Percentiles rank a stretch among this genome's conserved stretches.
These are phyloP conservation scores for Lerista edwardsae DNA, from an alignment of 2,797 vertebrate species.

Conservation along the genomic window DNA sequence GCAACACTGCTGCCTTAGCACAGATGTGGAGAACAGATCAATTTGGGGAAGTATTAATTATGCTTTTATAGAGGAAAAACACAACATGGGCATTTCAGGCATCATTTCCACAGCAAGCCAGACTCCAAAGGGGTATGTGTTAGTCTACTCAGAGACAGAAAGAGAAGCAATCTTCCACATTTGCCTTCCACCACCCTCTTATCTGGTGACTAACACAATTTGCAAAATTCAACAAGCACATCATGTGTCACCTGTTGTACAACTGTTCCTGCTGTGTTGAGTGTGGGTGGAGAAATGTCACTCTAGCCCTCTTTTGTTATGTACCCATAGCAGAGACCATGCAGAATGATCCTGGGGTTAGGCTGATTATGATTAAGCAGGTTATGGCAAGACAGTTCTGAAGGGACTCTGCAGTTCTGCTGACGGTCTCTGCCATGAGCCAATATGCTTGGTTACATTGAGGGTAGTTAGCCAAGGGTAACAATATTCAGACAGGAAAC, in stretches of 20 bases:
- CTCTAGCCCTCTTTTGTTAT: background rate
- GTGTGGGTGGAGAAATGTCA: constrained; percentile 11
- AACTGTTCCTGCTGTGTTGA: background rate
- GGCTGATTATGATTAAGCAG: background rate
- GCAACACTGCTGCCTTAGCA: constrained; percentile 35
- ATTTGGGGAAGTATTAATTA: background rate
- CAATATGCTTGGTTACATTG: constrained; percentile 42
- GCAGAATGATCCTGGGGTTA: background rate
- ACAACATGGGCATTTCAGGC: background rate
- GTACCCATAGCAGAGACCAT: background rate
- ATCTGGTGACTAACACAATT: background rate
- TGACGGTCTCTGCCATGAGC: background rate
- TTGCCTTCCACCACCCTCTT: background rate
- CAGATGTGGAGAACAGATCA: background rate
- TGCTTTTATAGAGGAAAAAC: background rate
- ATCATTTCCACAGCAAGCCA: background rate
- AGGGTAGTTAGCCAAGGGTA: constrained; percentile 44
- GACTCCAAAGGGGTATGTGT: background rate
- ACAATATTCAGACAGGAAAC: constrained; percentile 29
- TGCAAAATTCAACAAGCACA: background rate
- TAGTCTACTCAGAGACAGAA: background rate
- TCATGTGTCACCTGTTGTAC: background rate
- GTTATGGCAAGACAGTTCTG: background rate
- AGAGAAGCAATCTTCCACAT: background rate
- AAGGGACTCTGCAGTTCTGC: background rate